Percentiles rank a stretch among this genome's conserved stretches.
These are phyloP conservation scores for Phalloptychus januarius DNA, from an alignment of 2,797 vertebrate species.

Conservation along the genomic window DNA sequence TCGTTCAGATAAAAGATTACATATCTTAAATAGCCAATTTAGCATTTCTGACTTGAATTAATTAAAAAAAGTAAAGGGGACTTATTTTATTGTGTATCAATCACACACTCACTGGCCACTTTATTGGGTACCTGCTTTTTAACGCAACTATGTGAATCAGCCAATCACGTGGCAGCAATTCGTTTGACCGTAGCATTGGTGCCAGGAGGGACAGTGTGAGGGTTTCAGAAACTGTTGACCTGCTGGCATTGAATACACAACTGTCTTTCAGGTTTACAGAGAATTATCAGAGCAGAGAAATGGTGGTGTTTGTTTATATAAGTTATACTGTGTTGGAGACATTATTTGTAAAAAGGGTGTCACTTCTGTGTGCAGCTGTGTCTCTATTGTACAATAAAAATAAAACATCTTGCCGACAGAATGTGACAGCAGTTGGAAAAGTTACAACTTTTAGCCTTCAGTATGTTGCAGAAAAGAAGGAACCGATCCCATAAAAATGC, in stretches of 20 bases:
- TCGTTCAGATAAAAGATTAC: neutral
- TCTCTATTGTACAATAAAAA: neutral
- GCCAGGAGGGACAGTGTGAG: neutral
- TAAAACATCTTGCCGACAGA: neutral
- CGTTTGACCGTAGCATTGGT: neutral
- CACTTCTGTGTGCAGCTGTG: neutral
- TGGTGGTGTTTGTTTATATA: too few species aligned
- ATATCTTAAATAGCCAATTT: neutral
- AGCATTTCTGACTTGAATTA: neutral
- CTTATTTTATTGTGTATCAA: neutral
- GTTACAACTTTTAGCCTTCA: neutral
- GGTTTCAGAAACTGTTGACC: neutral
- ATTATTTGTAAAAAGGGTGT: neutral
- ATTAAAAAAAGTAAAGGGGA: neutral
- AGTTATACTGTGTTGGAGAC: neutral
- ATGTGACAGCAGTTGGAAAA: neutral
- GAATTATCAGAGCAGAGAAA: neutral
- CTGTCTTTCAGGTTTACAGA: neutral
- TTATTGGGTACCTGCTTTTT: neutral
- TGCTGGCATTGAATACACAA: neutral
- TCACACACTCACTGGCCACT: neutral
- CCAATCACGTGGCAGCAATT: neutral
- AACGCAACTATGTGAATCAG: neutral
- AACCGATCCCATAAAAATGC: neutral
- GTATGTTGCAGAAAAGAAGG: neutral